Conservation (phyloP, 2,797 vertebrate species). For the Gorsachius magnificus region DNA sequence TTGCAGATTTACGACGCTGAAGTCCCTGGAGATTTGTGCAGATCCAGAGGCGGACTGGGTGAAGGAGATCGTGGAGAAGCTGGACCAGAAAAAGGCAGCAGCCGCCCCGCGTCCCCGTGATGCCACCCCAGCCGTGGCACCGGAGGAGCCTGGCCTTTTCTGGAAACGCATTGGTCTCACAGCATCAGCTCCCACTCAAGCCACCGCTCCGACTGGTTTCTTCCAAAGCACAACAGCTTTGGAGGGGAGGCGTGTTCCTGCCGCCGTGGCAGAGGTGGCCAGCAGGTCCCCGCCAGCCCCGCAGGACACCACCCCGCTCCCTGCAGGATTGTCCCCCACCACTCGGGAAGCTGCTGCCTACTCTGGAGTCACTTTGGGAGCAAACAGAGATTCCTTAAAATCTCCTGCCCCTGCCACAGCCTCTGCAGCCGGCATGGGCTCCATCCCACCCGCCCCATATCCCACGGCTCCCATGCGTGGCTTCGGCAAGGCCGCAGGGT, state of each 20-base stretch:
- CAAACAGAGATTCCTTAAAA: neutral
- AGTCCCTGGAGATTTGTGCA: neutral
- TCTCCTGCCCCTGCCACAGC: neutral
- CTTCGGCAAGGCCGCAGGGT: neutral
- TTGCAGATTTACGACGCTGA: slow-evolving; percentile 18
- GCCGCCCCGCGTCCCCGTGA: rapidly evolving
- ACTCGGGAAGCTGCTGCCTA: rapidly evolving
- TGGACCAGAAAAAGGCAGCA: neutral
- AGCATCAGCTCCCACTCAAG: neutral
- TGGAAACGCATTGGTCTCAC: neutral
- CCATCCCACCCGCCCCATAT: neutral
- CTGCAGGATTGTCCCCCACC: neutral
- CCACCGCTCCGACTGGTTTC: neutral
- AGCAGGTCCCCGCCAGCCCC: neutral
- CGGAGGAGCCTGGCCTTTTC: neutral
- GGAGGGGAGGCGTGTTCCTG: neutral
- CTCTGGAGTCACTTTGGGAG: neutral
- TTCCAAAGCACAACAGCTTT: neutral
- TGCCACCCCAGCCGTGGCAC: neutral
- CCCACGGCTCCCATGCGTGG: neutral
- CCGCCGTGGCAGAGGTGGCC: neutral
- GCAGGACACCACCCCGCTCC: neutral
- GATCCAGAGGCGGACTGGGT: neutral
- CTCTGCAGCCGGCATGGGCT: neutral
- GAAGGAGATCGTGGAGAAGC: neutral